A percentile compares a stretch with the other conserved stretches of the same genome.
phyloP scores from a whole-genome alignment of 2,113 vertebrate species.

The Mus musculus region GRCm39 chr10:28132001-28132500 shows the following conservation, averaged over 20 bases:
- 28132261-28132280: neutral
- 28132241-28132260: neutral
- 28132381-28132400: neutral
- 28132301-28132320: neutral
- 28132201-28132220: neutral
- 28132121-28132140: neutral
- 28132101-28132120: constrained; percentile 17
- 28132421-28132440: too few species aligned
- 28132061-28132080: constrained; percentile 14
- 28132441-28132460: neutral
- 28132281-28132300: neutral
- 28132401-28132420: neutral
- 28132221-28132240: neutral
- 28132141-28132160: neutral
- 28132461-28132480: neutral
- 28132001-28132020: constrained; percentile 51
- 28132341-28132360: neutral
- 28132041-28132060: constrained; percentile 42
- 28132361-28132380: neutral
- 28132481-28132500: neutral
- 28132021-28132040: constrained; percentile 15
- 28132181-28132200: neutral
- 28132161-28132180: neutral
- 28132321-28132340: neutral
- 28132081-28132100: constrained; percentile 25